Evolutionary conservation across 2,888 invertebrate species (phyloP), one percentile per base, ranked within the genome.

Genomic region (Drosophila cyrtoloma): DNA sequence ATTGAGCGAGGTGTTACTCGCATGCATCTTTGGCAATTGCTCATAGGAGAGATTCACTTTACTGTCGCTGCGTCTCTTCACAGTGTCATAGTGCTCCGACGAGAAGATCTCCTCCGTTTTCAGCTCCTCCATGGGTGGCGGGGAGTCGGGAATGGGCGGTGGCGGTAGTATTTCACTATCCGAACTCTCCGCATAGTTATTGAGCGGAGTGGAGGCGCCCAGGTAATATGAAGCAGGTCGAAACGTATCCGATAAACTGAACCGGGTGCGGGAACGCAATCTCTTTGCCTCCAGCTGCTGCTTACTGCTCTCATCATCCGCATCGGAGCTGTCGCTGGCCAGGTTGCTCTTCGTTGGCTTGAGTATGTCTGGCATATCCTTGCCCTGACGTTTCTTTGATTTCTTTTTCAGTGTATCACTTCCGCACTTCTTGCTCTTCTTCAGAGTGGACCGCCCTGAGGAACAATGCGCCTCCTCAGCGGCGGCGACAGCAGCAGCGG

Each of bases 191-290:
- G 96, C 96, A 79, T 95, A 94, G 82, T 96, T 96, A 19, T 95
- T 94, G 37, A 95, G 93, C 67, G 95, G 94, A 84, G 95, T 95
- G 87, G 96, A 96, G 1, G 96, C 95, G 32, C 96, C 96, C 52
- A 97, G 92, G 92, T 97, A 98, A 91, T 97, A 98, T 0, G 97
- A 97, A 0, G 97, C 97, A 0, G 97, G 97, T 63, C 97, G 94
- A 91, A 97, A 98, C 2, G 96, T 97, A 91, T 98, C 97, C 1
- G 97, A 97, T 67, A 97, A 94, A 93, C 97, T 97, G 91, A 97
- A 97, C 81, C 97, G 94, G 1, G 95, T 95, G 84, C 97, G 96
- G 53, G 96, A 94, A 3, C 96, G 95, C 47, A 95, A 94, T 72
- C 95, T 95, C 51, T 95, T 94, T 0, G 95, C 95, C 81, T 96